phyloP scores from a whole-genome alignment of 2,113 vertebrate genomes.

The Bubalus kerabau region DNA sequence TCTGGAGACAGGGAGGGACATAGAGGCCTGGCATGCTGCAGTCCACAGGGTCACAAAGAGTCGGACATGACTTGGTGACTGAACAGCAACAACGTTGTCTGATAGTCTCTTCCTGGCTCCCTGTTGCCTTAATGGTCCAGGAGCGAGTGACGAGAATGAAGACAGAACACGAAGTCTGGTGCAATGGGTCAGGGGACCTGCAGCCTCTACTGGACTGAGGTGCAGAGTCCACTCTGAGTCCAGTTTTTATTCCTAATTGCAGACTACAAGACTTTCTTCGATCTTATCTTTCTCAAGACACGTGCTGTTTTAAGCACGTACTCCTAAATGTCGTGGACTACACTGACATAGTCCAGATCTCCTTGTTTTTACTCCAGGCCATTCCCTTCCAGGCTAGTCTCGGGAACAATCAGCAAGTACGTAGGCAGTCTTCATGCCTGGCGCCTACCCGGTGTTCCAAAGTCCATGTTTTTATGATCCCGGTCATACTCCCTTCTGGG shows the following conservation, averaged over 20 bases:
- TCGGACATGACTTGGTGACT: not conserved
- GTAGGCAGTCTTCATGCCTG: not conserved
- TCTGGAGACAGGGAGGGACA: not conserved
- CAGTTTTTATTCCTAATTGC: not conserved
- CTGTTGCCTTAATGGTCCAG: not conserved
- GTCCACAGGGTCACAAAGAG: not conserved
- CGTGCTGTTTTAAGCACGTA: accelerated
- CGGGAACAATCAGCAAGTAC: not conserved
- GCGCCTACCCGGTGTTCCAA: accelerated
- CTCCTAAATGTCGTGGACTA: not conserved
- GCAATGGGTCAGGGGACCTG: not conserved
- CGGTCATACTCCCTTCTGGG: not conserved
- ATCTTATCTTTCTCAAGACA: not conserved
- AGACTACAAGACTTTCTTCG: not conserved
- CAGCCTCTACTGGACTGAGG: not conserved
- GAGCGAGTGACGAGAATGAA: accelerated
- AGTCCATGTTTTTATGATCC: not conserved
- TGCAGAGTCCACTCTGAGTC: not conserved
- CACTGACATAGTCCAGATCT: not conserved
- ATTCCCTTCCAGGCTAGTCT: not conserved
- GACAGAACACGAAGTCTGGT: not conserved
- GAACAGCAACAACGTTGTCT: not conserved
- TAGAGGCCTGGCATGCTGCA: not conserved
- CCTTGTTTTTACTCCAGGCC: not conserved
- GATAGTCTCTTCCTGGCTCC: not conserved